These are phyloP conservation scores for Dendrolimus punctatus DNA, from an alignment of 1,140 invertebrate genomes.

Conservation along the genomic window DNA sequence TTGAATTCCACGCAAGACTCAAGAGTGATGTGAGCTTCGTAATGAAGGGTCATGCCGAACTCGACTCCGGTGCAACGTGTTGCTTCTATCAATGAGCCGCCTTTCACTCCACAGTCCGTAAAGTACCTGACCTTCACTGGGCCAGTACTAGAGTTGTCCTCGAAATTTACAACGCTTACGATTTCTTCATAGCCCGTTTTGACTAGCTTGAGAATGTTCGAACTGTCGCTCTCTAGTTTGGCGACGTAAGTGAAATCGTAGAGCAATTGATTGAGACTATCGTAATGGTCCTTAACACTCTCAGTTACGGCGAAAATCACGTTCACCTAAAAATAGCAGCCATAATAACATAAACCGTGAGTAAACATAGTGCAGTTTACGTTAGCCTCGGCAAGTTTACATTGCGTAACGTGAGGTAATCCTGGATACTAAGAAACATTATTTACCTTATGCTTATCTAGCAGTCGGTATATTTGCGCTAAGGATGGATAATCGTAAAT, in stretches of 20 bases:
- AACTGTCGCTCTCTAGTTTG: constrained; percentile 72
- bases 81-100: constrained; percentile 52
- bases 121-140: constrained; percentile 72
- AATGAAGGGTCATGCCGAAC: constrained; percentile 72
- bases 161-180: constrained; percentile 72
- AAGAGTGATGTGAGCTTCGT: constrained; percentile 72
- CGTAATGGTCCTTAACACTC: constrained; percentile 69
- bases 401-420: constrained; percentile 20
- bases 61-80: constrained; percentile 71
- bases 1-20: constrained; percentile 64
- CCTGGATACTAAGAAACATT: constrained; percentile 12
- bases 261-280: constrained; percentile 66
- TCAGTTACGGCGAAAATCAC: constrained; percentile 76
- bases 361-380: constrained; percentile 14
- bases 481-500: constrained; percentile 77
- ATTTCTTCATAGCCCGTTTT: constrained; percentile 74
- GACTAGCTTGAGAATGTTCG: constrained; percentile 75
- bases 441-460: constrained; percentile 72
- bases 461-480: constrained; percentile 73
- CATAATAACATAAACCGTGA: constrained; percentile 8
- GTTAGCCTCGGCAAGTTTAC: constrained; percentile 16
- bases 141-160: constrained; percentile 63
- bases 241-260: constrained; percentile 74
- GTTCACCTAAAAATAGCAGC: constrained; percentile 63
- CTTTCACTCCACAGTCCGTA: constrained; percentile 70